phyloP scores from a whole-genome alignment of 2,113 vertebrate species.

The Probosciger aterrimus region DNA sequence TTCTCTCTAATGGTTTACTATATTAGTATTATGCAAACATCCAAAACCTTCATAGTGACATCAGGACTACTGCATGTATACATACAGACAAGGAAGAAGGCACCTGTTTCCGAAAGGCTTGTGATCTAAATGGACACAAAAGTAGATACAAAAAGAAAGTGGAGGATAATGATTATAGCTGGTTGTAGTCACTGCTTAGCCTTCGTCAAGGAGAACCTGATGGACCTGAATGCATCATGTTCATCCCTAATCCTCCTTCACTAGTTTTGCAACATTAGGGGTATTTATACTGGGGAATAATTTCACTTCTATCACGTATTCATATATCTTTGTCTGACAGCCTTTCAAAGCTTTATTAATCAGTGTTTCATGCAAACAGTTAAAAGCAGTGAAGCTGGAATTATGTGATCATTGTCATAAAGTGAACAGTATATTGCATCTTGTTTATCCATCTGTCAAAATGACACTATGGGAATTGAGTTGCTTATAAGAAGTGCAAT shows the following conservation, averaged over 20 bases:
- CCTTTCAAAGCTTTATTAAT: conserved; percentile 31
- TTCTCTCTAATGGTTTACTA: neutral
- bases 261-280: neutral
- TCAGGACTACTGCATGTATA: neutral
- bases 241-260: neutral
- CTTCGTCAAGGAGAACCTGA: neutral
- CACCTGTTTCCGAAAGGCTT: neutral
- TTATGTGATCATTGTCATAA: conserved; percentile 37
- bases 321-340: neutral
- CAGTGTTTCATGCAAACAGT: conserved; percentile 29
- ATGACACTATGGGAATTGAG: conserved; percentile 31
- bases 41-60: neutral
- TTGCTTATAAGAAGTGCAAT: conserved; percentile 41
- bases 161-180: neutral
- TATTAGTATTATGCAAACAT: neutral
- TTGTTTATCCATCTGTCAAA: conserved; percentile 63
- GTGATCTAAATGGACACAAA: neutral
- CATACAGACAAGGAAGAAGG: neutral
- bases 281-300: neutral
- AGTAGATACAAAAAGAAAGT: neutral
- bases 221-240: neutral
- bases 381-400: conserved; percentile 39
- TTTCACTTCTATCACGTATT: neutral
- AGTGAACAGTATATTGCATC: conserved; percentile 47
- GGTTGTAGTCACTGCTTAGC: neutral